phyloP scores from a whole-genome alignment of 2,797 vertebrate genomes.

The Cheirogaleus major region DNA sequence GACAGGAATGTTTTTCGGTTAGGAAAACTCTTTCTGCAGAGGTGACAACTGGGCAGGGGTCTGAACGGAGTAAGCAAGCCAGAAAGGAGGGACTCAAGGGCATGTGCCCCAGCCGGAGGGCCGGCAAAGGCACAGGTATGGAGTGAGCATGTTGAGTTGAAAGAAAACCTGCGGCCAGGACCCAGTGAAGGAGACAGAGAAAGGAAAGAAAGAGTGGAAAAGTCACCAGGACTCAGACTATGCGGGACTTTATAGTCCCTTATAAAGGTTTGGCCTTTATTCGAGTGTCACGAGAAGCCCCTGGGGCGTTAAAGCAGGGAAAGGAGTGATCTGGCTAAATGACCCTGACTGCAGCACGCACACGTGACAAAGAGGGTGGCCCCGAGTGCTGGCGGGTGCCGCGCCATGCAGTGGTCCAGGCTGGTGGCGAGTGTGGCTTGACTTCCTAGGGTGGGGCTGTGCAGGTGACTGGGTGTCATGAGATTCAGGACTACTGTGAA shows the following conservation, averaged over 20 bases:
- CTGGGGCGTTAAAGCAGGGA: not conserved
- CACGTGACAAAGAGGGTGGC: not conserved
- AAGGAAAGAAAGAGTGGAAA: not conserved
- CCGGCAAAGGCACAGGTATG: not conserved
- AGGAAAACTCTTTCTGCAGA: too few relatives aligned
- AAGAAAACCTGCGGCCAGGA: not conserved
- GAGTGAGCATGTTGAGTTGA: not conserved
- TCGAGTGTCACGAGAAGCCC: not conserved
- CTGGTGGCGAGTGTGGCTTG: not conserved
- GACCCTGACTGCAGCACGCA: not conserved
- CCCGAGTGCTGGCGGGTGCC: fast-evolving
- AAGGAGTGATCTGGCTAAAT: not conserved
- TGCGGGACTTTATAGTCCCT: too few relatives aligned
- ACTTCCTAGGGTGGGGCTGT: not conserved
- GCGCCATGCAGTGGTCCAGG: not conserved
- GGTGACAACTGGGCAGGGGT: too few relatives aligned
- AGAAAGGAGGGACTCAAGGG: too few relatives aligned
- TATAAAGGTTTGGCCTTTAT: not conserved
- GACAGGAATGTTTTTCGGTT: too few relatives aligned
- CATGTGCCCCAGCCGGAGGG: not conserved
- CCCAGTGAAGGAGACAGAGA: too few relatives aligned
- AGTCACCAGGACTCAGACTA: not conserved
- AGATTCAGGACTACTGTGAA: not conserved
- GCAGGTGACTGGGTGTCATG: too few relatives aligned
- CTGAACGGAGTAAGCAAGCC: too few relatives aligned